These are phyloP conservation scores for Lepidonotus clava DNA, from an alignment of 2,888 invertebrate genomes.

Conservation along the genomic window DNA sequence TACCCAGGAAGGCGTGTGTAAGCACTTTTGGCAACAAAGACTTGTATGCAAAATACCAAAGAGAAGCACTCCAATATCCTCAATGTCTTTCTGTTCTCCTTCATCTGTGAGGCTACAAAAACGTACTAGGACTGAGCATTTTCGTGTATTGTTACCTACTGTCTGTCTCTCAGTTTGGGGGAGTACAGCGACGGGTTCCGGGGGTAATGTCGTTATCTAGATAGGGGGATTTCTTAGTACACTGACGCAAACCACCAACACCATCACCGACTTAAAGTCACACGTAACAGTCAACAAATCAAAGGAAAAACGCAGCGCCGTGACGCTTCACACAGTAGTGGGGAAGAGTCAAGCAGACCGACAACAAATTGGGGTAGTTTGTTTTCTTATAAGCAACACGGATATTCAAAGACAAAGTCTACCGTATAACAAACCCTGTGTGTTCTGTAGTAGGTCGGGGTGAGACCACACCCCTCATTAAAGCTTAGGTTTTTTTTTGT, in stretches of 20 bases:
- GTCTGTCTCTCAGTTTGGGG: not conserved
- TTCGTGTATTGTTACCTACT: constrained; percentile 18
- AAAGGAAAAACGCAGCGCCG: constrained; percentile 7
- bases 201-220: constrained; percentile 4
- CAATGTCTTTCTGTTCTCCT: not conserved
- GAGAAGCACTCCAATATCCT: not conserved
- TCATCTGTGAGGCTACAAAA: constrained; percentile 14
- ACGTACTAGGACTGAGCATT: constrained; percentile 10
- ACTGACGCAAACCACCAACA: constrained; percentile 47
- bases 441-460: constrained; percentile 14
- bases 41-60: constrained; percentile 44
- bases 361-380: constrained; percentile 29
- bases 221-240: constrained; percentile 39
- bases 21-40: constrained; percentile 48
- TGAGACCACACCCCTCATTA: constrained; percentile 35
- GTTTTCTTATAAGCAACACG: constrained; percentile 45
- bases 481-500: constrained; percentile 52
- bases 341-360: constrained; percentile 44
- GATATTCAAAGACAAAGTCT: constrained; percentile 50
- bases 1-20: not conserved
- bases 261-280: constrained; percentile 48
- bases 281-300: constrained; percentile 48
- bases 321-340: not conserved
- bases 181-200: constrained; percentile 1
- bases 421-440: constrained; percentile 52